Conservation (phyloP, 2,113 vertebrate genomes). For the Pteruthius melanotis region DNA sequence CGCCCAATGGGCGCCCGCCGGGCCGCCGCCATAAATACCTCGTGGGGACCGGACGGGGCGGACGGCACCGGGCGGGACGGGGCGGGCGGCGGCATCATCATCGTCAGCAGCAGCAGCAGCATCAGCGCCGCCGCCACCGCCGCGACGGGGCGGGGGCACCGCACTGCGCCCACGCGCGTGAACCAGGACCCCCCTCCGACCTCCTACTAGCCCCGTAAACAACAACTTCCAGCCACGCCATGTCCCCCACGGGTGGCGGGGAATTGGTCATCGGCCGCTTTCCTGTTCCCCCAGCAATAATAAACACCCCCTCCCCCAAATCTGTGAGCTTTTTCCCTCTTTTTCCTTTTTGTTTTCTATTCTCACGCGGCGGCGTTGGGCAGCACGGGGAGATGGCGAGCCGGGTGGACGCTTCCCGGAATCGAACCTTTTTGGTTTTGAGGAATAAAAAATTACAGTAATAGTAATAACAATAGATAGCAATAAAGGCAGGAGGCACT, state of each 20-base stretch:
- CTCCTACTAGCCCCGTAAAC: not conserved
- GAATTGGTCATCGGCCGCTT: not conserved
- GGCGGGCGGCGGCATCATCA: too few relatives aligned
- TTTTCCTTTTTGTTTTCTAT: not conserved
- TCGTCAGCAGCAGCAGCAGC: too few relatives aligned
- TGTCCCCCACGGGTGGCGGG: not conserved
- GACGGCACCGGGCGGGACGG: too few relatives aligned
- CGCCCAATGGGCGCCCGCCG: too few relatives aligned
- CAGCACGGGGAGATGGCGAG: not conserved
- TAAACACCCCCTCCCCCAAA: not conserved
- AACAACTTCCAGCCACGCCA: slow-evolving; percentile 39
- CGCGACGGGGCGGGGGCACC: too few relatives aligned
- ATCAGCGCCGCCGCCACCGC: too few relatives aligned
- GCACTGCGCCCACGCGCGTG: too few relatives aligned
- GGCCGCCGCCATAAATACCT: too few relatives aligned
- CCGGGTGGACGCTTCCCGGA: not conserved
- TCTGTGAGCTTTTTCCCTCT: not conserved
- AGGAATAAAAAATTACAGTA: not conserved
- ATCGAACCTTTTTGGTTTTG: not conserved
- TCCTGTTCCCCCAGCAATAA: not conserved
- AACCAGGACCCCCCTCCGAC: too few relatives aligned
- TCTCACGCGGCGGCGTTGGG: not conserved
- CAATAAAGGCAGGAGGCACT: not conserved
- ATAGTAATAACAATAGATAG: not conserved
- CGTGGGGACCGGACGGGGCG: too few relatives aligned